Base-by-base conservation (phyloP, 2,113 vertebrate genomes). In the Lamprotornis superbus region DNA sequence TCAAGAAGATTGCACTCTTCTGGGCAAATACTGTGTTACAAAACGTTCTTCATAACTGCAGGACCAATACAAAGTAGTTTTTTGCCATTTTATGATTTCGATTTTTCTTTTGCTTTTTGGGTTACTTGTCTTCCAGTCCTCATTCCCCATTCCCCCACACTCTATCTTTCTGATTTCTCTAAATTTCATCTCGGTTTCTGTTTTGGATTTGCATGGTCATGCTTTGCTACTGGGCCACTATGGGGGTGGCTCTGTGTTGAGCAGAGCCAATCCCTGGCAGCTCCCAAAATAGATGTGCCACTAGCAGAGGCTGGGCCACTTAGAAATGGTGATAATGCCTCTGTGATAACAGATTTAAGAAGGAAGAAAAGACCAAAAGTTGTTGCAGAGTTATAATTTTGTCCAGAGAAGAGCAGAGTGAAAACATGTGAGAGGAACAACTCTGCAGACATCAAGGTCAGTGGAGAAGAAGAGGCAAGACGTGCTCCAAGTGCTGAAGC, bases 141-240 rank as follows among this genome's bases (percentile, higher is more conserved):
- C 11, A 24, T 30, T 5, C 5, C 4, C 2, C 7, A 13, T 56
- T 6, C 5, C 6, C 2, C 5, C 4, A 17, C 5, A 4, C 8
- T 35, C 23, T 10, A 7, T 42, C 7, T 71, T 82, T 74, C 21
- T 56, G 8, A 22, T 75, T 71, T 87, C 42, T 33, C 20, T 11
- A 19, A 18, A n/a, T 68, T 59, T 76, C 0, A 11, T 55, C 65
- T 77, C 70, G 10, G 31, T 74, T 78, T 59, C 53, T 59, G 5
- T 25, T 31, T 31, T 68, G 33, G 31, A 56, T 67, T 76, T 86
- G 25, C 25, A 17, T 27, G 44, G 17, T 7, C 21, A 50, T 22
- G 44, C 17, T 59, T 37, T 46, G 4, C 9, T 19, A 22, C 18
- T 37, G 46, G 18, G 3, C 0, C 1, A 37, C 63, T 67, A 50